Percentiles rank a stretch among this genome's conserved stretches.
Conservation (phyloP, 2,888 invertebrate species). For the Cistogaster globosa region DNA sequence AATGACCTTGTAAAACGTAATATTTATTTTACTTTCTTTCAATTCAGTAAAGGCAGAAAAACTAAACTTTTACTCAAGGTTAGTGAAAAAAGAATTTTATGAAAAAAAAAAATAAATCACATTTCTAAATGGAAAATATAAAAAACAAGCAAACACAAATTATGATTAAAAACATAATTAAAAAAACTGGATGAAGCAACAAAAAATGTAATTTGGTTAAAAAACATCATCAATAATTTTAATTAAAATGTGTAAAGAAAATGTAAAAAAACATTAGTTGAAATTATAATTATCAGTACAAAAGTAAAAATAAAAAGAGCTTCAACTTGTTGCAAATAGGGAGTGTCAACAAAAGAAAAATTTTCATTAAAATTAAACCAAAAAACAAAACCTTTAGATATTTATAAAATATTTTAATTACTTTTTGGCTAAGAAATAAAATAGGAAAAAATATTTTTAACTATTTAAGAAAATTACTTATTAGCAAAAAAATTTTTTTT, state of each 20-base stretch:
- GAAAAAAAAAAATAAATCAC: too few species aligned
- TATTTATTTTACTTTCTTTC: conserved; percentile 57
- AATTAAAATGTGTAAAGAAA: conserved; percentile 3
- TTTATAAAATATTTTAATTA: not conserved
- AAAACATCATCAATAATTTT: not conserved
- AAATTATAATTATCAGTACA: not conserved
- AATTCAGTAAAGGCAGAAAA: not conserved
- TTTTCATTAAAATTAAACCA: not conserved
- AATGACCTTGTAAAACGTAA: conserved; percentile 58
- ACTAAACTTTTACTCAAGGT: conserved; percentile 47
- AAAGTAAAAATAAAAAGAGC: not conserved
- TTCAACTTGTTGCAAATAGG: not conserved
- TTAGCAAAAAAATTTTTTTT: too few species aligned
- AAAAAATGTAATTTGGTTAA: not conserved
- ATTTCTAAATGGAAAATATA: too few species aligned
- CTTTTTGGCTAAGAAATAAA: not conserved
- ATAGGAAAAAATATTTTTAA: too few species aligned
- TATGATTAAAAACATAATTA: not conserved
- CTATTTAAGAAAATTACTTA: too few species aligned
- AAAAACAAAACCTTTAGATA: not conserved
- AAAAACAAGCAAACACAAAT: too few species aligned
- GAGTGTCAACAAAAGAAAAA: not conserved
- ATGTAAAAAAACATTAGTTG: not conserved
- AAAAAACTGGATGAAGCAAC: not conserved
- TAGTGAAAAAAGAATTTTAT: not conserved